Evolutionary conservation across 2,113 vertebrate genomes (phyloP).

Genomic region (Tachycineta bicolor): DNA sequence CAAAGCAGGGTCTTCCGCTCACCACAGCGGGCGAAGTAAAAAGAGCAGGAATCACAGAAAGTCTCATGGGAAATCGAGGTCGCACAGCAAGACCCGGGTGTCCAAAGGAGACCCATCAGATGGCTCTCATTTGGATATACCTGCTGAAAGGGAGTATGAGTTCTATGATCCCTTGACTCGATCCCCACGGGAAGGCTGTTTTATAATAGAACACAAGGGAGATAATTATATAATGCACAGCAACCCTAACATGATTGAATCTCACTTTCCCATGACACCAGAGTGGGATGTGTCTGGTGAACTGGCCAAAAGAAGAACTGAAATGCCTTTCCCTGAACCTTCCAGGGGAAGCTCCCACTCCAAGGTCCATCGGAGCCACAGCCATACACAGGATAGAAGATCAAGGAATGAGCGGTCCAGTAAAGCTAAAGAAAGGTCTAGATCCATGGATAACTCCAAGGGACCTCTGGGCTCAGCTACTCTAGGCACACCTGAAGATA

Average conservation of each 20-base stretch:
- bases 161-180: constrained; percentile 86
- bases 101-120: constrained; percentile 92
- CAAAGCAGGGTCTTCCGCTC: constrained; percentile 91
- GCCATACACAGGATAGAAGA: constrained; percentile 96
- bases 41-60: constrained; percentile 91
- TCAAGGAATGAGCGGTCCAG: constrained; percentile 91
- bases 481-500: constrained; percentile 88
- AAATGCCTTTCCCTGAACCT: constrained; percentile 98
- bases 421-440: constrained; percentile 96
- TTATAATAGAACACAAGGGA: constrained; percentile 89
- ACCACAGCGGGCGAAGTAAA: constrained; percentile 92
- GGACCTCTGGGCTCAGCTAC: constrained; percentile 85
- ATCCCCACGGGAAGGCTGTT: constrained; percentile 89
- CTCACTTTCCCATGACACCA: constrained; percentile 94
- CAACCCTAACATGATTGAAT: constrained; percentile 90
- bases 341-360: constrained; percentile 92
- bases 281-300: constrained; percentile 98
- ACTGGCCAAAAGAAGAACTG: constrained; percentile 93
- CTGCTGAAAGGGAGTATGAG: constrained; percentile 88
- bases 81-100: constrained; percentile 92
- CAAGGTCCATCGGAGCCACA: constrained; percentile 97
- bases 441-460: constrained; percentile 98
- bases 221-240: constrained; percentile 94
- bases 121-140: constrained; percentile 86
- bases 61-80: constrained; percentile 89